Conservation (phyloP, 2,113 vertebrate genomes). For the Seriola aureovittata region DNA sequence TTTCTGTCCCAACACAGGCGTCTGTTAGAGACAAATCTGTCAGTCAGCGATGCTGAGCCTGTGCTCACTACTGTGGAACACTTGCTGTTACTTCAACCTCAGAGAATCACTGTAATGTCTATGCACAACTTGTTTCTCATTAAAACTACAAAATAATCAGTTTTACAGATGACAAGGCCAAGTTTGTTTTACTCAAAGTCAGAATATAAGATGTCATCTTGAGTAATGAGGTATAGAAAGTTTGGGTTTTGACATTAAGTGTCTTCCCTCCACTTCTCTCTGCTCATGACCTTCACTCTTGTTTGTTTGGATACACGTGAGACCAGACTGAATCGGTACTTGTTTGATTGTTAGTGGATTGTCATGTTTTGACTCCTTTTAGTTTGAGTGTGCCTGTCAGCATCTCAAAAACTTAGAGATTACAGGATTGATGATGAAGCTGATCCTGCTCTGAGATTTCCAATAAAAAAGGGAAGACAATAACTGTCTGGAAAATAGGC, state of each 20-base stretch:
- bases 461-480: background rate
- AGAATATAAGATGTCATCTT: too few relatives aligned
- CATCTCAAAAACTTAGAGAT: background rate
- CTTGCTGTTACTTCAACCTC: too few relatives aligned
- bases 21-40: too few relatives aligned
- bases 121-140: background rate
- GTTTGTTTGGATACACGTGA: background rate
- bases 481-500: background rate
- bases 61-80: background rate
- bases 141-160: background rate
- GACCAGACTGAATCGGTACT: background rate
- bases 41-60: background rate
- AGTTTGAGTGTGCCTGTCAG: background rate
- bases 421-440: background rate
- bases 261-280: background rate
- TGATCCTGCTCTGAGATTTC: constrained; percentile 2
- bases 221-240: background rate
- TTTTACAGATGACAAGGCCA: too few relatives aligned
- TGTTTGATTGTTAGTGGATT: background rate
- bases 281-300: background rate
- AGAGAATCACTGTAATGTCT: too few relatives aligned
- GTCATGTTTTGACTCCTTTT: background rate
- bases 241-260: background rate
- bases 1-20: too few relatives aligned
- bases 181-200: background rate